Conservation (phyloP, 2,888 invertebrate genomes). For the Microctonus aethiopoides region DNA sequence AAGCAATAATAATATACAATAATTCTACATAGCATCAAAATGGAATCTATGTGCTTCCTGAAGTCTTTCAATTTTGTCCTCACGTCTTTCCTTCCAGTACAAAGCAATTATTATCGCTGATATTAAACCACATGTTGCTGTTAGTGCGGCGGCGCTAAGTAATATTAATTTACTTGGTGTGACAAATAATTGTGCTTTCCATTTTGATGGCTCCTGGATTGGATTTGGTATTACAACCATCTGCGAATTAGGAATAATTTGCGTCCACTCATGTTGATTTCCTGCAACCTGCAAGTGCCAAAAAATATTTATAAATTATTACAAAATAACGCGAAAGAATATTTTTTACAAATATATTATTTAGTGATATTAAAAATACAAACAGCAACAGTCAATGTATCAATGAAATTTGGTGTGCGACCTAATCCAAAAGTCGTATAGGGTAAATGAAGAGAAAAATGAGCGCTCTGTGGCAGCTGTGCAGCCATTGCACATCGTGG, state of each 20-base stretch:
- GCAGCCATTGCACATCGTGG: conserved; percentile 84
- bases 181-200: conserved; percentile 93
- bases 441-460: conserved; percentile 92
- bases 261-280: conserved; percentile 80
- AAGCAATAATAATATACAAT: conserved; percentile 22
- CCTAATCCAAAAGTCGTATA: conserved; percentile 98
- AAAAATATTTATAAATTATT: neutral
- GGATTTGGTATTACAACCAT: conserved; percentile 94
- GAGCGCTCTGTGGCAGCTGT: conserved; percentile 91
- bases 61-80: conserved; percentile 81
- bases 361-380: conserved; percentile 50
- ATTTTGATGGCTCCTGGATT: conserved; percentile 78
- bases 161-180: conserved; percentile 93
- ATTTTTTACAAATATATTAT: neutral
- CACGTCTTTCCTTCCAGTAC: conserved; percentile 89
- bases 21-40: conserved; percentile 85
- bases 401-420: conserved; percentile 97
- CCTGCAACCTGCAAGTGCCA: conserved; percentile 54
- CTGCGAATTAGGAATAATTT: conserved; percentile 97
- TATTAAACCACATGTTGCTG: conserved; percentile 87
- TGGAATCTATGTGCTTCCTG: conserved; percentile 87
- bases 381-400: conserved; percentile 84
- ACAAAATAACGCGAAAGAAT: neutral
- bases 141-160: conserved; percentile 89
- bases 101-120: conserved; percentile 85